Evolutionary conservation across 1,140 invertebrate genomes (phyloP), one percentile per base, ranked within the genome.

Genomic region (Pseudomyrmex flavicornis): DNA sequence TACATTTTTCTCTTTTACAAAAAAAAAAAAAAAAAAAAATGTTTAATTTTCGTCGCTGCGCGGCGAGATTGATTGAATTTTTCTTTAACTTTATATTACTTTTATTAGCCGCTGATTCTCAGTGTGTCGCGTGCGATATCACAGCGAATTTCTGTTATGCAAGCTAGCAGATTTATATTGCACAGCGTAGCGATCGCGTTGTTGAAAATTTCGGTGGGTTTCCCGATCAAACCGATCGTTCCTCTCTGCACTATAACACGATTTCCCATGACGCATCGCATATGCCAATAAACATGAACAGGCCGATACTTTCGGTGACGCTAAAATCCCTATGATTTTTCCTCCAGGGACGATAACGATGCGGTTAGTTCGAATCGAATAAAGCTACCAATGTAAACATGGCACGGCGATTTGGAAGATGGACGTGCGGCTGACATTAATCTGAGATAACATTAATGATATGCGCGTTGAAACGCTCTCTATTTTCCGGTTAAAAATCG

Each of bases 261-360:
- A 87, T 88, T 88, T 88, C 87, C 87, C 82, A 83, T 88, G 87
- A 88, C 86, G 87, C 86, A 74, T 85, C 83, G 86, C 86, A 77
- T 84, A 83, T 88, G 86, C 87, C 86, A 85, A 87, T 88, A 87
- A 88, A 88, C 87, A 84, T 87, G 73, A 76, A 88, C 76, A 85
- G 83, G 77, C 83, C 77, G 84, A 88, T 88, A 88, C 86, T 88
- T 88, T 86, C 63, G 83, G 86, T 80, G 44, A 76, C 22, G 61
- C n/a, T 61, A 4, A 72, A 80, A 80, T 80, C 58, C 68, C 76
- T 72, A 80, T 80, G 66, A 80, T 72, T 80, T 72, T 80, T 80
- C 54, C 76, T 80, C 76, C 35, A 72, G 76, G 76, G 76, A 80
- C 54, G 66, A 13, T 80, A 80, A 80, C 76, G 76, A 80, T 80